These are phyloP conservation scores for Acinonyx jubatus DNA, from an alignment of 2,113 vertebrate species.

Conservation along the genomic window DNA sequence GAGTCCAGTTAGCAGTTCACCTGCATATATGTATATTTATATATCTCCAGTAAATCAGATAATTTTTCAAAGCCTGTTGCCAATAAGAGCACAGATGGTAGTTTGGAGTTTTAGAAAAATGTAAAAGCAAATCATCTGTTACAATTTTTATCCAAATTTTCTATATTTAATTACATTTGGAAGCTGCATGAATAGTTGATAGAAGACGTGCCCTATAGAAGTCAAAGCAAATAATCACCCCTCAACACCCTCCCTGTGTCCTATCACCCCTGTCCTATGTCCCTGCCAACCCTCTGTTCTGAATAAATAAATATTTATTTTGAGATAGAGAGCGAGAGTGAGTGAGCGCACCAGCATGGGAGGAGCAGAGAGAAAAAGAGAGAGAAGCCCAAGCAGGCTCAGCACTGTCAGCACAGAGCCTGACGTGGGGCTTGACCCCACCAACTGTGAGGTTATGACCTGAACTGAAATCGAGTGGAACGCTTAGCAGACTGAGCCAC, in stretches of 20 bases:
- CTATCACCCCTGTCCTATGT: background rate
- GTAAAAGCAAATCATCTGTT: background rate
- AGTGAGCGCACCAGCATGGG: too few species aligned
- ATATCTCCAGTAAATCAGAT: background rate
- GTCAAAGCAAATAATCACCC: background rate
- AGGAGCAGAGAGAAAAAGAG: too few species aligned
- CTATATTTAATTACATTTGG: constrained; percentile 22
- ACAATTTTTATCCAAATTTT: background rate
- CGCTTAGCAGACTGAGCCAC: too few species aligned
- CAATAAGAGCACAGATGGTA: background rate
- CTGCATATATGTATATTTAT: background rate
- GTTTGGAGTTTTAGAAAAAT: background rate
- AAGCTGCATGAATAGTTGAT: background rate
- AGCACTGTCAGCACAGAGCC: too few species aligned
- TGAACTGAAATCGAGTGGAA: too few species aligned
- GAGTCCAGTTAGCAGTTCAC: background rate
- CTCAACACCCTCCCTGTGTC: background rate
- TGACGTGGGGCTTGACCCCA: too few species aligned
- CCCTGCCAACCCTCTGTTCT: background rate
- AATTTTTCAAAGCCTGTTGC: background rate
- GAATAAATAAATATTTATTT: background rate
- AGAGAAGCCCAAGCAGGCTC: too few species aligned
- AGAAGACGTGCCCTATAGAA: background rate
- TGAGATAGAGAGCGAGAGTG: too few species aligned
- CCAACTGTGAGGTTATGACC: too few species aligned